phyloP scores from a whole-genome alignment of 2,888 invertebrate genomes.

The Drosophila ezoana region DNA sequence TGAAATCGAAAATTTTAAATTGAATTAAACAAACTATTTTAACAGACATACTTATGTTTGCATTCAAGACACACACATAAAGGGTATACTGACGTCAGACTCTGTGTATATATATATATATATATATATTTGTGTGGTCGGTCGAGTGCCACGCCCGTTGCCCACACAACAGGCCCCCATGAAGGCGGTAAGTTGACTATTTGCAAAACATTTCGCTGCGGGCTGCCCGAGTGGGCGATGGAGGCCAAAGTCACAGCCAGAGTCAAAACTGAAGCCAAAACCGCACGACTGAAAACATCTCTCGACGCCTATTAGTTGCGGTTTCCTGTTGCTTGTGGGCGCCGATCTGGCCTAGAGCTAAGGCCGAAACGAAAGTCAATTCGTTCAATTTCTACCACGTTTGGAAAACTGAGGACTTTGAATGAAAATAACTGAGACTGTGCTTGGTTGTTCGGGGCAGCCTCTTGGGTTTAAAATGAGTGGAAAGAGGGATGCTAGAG shows the following conservation, averaged over 20 bases:
- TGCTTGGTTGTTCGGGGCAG: no score
- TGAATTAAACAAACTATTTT: no score
- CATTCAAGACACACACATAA: background rate
- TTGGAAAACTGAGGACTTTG: constrained; percentile 17
- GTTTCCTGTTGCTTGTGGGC: constrained; percentile 52
- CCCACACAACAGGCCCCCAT: constrained; percentile 43
- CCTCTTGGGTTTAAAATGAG: no score
- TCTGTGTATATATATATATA: no score
- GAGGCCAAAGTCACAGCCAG: constrained; percentile 42
- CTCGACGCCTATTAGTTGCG: constrained; percentile 50
- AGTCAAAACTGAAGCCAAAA: constrained; percentile 21
- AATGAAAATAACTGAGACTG: background rate
- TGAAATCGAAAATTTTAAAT: no score
- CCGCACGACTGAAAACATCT: constrained; percentile 27
- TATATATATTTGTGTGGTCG: no score
- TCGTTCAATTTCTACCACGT: constrained; percentile 17
- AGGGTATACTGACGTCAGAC: background rate
- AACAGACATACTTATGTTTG: no score
- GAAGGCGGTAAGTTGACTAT: background rate
- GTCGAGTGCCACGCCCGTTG: constrained; percentile 32
- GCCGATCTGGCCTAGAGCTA: constrained; percentile 26
- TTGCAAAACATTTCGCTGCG: constrained; percentile 37
- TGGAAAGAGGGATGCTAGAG: no score
- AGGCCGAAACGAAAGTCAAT: constrained; percentile 21
- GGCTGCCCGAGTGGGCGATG: constrained; percentile 41